Conservation (phyloP, 2,113 vertebrate genomes). For the Struthidea cinerea region DNA sequence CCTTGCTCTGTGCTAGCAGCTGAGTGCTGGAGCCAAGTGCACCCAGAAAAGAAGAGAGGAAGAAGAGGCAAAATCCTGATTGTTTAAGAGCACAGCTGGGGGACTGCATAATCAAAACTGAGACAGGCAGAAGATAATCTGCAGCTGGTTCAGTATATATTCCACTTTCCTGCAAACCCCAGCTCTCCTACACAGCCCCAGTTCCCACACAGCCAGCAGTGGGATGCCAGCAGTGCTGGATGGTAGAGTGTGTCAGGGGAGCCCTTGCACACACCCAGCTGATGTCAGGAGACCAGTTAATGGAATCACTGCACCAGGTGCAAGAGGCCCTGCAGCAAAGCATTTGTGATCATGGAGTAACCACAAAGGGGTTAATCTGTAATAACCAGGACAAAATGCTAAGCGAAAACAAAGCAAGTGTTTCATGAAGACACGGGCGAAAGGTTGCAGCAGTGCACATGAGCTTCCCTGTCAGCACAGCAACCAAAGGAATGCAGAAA, state of each 20-base stretch:
- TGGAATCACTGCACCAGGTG: rapidly evolving
- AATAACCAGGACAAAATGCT: background rate
- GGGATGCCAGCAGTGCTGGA: background rate
- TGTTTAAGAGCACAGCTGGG: background rate
- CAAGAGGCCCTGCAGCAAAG: background rate
- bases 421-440: background rate
- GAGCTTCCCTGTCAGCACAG: background rate
- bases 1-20: background rate
- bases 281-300: background rate
- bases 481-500: background rate
- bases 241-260: rapidly evolving
- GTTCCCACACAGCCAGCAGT: background rate
- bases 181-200: background rate
- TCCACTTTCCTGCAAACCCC: background rate
- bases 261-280: background rate
- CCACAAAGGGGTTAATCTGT: background rate
- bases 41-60: background rate
- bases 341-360: background rate
- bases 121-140: background rate
- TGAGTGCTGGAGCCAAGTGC: background rate
- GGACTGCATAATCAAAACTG: background rate
- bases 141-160: background rate
- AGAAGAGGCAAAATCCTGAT: background rate
- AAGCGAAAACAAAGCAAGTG: background rate
- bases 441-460: background rate